Percentiles rank a stretch among this genome's conserved stretches.
Evolutionary conservation across 2,113 vertebrate genomes (phyloP).

Genomic region (human): DNA sequence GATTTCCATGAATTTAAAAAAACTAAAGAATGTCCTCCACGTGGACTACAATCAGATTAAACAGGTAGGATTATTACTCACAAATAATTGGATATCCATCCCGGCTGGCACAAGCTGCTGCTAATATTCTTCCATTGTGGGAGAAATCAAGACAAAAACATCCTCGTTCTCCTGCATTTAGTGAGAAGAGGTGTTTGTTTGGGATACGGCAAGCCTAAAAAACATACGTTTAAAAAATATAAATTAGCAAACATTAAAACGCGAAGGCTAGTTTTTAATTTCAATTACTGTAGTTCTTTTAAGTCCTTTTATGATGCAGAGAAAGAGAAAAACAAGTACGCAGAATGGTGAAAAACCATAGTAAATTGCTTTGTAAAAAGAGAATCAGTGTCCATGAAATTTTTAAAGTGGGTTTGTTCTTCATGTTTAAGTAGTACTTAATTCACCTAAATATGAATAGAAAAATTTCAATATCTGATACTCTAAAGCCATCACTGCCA

Average conservation of each 20-base stretch:
- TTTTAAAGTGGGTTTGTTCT: background rate
- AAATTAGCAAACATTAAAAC: constrained; percentile 55
- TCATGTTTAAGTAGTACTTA: background rate
- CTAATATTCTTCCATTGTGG: constrained; percentile 90
- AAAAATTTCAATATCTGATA: constrained; percentile 12
- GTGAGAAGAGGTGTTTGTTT: constrained; percentile 91
- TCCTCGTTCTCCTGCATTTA: constrained; percentile 93
- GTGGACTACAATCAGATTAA: background rate
- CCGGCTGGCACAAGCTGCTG: constrained; percentile 94
- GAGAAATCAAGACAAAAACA: constrained; percentile 95
- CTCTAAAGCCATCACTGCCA: background rate
- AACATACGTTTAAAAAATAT: constrained; percentile 15
- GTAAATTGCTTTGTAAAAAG: constrained; percentile 18
- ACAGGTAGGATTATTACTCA: constrained; percentile 78
- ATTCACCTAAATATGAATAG: background rate
- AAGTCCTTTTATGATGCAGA: background rate
- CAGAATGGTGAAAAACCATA: background rate
- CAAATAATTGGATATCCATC: constrained; percentile 93
- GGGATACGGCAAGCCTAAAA: constrained; percentile 94
- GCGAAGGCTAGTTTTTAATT: background rate
- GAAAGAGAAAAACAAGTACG: background rate
- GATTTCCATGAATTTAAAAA: constrained; percentile 35
- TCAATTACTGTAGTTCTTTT: background rate
- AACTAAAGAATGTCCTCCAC: background rate
- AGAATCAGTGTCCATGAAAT: background rate